phyloP scores from a whole-genome alignment of 2,113 vertebrate genomes.

The Festucalex cinctus region DNA sequence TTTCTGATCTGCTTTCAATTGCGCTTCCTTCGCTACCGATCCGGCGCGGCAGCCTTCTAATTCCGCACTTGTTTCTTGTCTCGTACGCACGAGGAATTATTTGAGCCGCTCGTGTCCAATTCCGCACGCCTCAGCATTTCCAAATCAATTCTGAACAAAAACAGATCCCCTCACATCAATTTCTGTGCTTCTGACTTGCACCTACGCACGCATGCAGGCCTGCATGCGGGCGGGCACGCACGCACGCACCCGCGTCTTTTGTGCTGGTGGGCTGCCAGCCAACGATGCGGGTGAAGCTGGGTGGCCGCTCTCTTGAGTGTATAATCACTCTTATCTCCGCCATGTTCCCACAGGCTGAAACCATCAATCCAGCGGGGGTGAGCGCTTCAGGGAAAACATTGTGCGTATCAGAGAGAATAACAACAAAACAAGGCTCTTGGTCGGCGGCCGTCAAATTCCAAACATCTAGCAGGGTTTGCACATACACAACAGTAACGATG shows the following conservation, averaged over 20 bases:
- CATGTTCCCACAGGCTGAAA: conserved; percentile 19
- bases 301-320: conserved; percentile 14
- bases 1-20: neutral
- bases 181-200: neutral
- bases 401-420: conserved; percentile 1
- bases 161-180: conserved; percentile 4
- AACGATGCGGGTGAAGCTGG: conserved; percentile 9
- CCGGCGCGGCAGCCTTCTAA: neutral
- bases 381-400: conserved; percentile 3
- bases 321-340: conserved; percentile 19
- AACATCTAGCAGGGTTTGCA: neutral
- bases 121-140: neutral
- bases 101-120: neutral
- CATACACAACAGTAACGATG: neutral
- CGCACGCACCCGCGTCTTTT: neutral
- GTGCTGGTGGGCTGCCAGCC: conserved; percentile 2
- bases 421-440: conserved; percentile 11
- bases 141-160: conserved; percentile 12
- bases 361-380: conserved; percentile 19
- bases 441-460: conserved; percentile 27
- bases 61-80: neutral
- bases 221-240: neutral
- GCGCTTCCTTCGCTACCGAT: neutral
- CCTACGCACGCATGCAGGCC: neutral
- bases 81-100: neutral